Base-by-base conservation (phyloP, 2,797 vertebrate species). In the Coluber constrictor region DNA sequence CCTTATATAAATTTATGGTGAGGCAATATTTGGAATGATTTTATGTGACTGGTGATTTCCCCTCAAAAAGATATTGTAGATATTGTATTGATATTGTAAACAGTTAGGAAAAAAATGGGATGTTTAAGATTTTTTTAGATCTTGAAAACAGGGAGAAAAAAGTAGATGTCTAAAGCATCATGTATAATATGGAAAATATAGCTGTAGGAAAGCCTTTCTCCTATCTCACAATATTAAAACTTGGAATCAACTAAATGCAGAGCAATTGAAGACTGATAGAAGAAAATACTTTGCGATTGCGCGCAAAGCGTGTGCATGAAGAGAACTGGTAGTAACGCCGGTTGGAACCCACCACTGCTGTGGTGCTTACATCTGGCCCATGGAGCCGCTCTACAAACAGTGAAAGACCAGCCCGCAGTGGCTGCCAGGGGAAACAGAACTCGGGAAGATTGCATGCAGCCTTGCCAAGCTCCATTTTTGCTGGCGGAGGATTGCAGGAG, bases 311-410 rank as follows among this genome's bases (percentile, higher is more conserved):
- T 37, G 37, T 37, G 37, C 37, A 37, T 37, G 37, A 37, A 37
- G 37, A 37, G 37, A 37, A 37, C 37, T 37, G 37, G 37, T 37
- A 37, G 37, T 37, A 37, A 37, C 2, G 37, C 37, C 2, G 37
- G 37, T 37, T 37, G 37, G 37, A 37, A 37, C 37, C 37, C 37
- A 37, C 37, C 37, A 37, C 37, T 37, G 2, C 51, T 10, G 51
- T 54, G 51, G 51, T 54, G 51, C 9, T 54, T 54, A 54, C 51
- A 54, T 54, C 51, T 54, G 59, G 59, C 59, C 59, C 23, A 7
- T 0, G 15, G 59, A 5, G 20, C 23, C 2, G 0, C 59, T 0
- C 23, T 25, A 7, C 7, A 25, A 60, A 60, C 23, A 25, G 59
- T 60, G 59, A 60, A 60, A 8, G 59, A 60, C 2, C 0, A 7